Percentiles rank a stretch among this genome's conserved stretches.
These are phyloP conservation scores for Bovichtus diacanthus DNA, from an alignment of 2,797 vertebrate genomes.

Conservation along the genomic window DNA sequence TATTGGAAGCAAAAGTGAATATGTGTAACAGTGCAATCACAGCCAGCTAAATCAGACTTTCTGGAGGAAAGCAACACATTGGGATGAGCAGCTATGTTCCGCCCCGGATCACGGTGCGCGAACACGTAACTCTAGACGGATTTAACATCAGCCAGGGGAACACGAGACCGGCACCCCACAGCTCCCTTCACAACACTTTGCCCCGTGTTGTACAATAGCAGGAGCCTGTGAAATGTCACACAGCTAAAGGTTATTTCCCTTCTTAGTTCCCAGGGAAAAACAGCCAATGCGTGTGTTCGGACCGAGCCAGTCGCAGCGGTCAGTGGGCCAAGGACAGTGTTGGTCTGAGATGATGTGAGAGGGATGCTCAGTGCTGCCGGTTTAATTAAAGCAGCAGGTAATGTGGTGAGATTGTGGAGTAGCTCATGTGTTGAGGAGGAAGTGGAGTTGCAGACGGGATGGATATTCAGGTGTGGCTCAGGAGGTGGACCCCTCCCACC, in stretches of 20 bases:
- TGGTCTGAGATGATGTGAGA: conserved; percentile 30
- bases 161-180: conserved; percentile 1
- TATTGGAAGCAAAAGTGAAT: not conserved
- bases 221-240: conserved; percentile 72
- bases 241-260: conserved; percentile 71
- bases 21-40: not conserved
- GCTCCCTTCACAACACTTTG: conserved; percentile 21
- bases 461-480: no score
- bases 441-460: not conserved
- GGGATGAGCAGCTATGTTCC: not conserved
- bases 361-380: conserved; percentile 5
- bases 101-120: not conserved
- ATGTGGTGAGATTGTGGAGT: conserved; percentile 7
- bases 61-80: not conserved
- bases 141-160: not conserved
- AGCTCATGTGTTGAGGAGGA: not conserved
- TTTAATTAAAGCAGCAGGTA: conserved; percentile 24
- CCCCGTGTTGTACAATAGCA: conserved; percentile 30
- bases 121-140: not conserved
- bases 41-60: not conserved
- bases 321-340: conserved; percentile 40
- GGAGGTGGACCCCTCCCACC: no score
- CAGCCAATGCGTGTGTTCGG: conserved; percentile 24
- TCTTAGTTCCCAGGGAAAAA: conserved; percentile 41
- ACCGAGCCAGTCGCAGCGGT: conserved; percentile 29